phyloP scores from a whole-genome alignment of 2,888 invertebrate genomes.

The Sphaerophoria taeniata region DNA sequence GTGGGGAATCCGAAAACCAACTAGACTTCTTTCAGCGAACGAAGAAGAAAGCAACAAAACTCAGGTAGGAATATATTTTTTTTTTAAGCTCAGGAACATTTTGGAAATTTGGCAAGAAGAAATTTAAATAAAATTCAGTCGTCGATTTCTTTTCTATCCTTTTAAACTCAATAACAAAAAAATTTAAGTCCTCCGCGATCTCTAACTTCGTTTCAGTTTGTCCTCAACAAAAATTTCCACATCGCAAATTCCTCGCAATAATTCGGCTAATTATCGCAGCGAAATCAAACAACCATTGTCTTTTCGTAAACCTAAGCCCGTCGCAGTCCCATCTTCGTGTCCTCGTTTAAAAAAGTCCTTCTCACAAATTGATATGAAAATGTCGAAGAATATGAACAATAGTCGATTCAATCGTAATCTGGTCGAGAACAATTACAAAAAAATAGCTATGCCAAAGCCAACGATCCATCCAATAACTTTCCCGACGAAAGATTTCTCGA shows the following conservation, averaged over 20 bases:
- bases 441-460: conserved; percentile 19
- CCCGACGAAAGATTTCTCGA: neutral
- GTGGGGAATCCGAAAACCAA: conserved; percentile 54
- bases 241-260: conserved; percentile 63
- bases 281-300: neutral
- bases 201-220: conserved; percentile 19
- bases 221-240: conserved; percentile 1
- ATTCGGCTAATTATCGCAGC: conserved; percentile 12
- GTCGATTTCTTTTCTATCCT: neutral
- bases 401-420: neutral
- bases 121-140: neutral
- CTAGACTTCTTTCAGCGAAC: conserved; percentile 36
- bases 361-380: conserved; percentile 80
- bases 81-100: neutral
- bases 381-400: conserved; percentile 62
- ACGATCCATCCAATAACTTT: neutral
- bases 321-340: conserved; percentile 16
- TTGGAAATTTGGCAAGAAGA: neutral
- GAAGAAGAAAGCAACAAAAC: conserved; percentile 37
- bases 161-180: neutral
- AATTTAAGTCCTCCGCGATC: conserved; percentile 48
- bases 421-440: conserved; percentile 18
- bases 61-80: conserved; percentile 24
- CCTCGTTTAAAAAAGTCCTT: conserved; percentile 78
- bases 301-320: conserved; percentile 31